Evolutionary conservation across 2,888 invertebrate genomes (phyloP).

Genomic region (Pseudococcus jackbeardsleyi): DNA sequence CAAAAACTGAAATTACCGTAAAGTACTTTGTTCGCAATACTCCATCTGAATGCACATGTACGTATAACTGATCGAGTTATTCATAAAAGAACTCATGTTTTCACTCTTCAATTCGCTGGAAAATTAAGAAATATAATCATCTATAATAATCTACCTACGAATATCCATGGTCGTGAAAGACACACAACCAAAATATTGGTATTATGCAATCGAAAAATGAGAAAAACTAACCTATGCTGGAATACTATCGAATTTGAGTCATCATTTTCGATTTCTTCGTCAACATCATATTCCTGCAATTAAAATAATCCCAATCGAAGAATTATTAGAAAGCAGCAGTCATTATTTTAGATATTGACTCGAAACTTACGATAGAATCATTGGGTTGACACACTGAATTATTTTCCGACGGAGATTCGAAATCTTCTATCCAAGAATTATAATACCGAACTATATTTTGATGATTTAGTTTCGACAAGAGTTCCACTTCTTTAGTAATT

Average conservation of each 20-base stretch:
- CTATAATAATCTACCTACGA: no score
- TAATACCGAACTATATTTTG: conserved; percentile 98
- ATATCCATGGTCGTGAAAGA: not conserved
- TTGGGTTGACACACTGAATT: not conserved
- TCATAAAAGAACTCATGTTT: not conserved
- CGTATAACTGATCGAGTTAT: conserved; percentile 70
- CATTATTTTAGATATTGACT: no score
- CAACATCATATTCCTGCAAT: no score
- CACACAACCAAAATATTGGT: not conserved
- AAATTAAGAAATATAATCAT: no score
- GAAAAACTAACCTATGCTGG: not conserved
- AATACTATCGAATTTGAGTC: no score
- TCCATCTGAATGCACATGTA: conserved; percentile 98
- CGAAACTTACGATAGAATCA: no score
- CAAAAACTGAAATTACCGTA: conserved; percentile 72
- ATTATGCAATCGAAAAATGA: not conserved
- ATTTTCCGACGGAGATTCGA: conserved; percentile 69
- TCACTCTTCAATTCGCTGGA: conserved; percentile 11
- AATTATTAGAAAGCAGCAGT: no score
- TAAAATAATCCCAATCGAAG: no score
- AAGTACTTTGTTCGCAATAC: conserved; percentile 96
- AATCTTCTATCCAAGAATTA: conserved; percentile 93
- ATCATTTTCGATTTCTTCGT: no score
- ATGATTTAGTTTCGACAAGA: conserved; percentile 93
- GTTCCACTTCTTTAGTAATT: conserved; percentile 94